Base-by-base conservation (phyloP, 2,888 invertebrate genomes). In the Volucella inanis region DNA sequence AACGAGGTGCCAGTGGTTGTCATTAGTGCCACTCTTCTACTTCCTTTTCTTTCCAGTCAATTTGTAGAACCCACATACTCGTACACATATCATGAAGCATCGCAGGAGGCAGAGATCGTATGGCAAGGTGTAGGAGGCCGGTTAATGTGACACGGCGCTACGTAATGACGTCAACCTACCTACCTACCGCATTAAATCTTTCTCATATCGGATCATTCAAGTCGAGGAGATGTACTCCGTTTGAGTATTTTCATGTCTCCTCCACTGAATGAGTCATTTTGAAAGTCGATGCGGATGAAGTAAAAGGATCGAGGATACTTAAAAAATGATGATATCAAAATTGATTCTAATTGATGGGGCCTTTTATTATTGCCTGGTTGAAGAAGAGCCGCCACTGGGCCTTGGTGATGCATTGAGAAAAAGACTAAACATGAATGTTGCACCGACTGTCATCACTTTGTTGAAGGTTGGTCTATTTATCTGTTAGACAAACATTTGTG, bases 111-210 rank as follows among this genome's bases (percentile, higher is more conserved):
- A 54, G 39, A 52, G 67, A 85, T 76, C 61, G 39, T 47, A 47
- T 61, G 4, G 87, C 79, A 86, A 87, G 87, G 84, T 87, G 87
- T 87, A 87, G 84, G 87, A 87, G 87, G 87, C 82, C 85, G 87
- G 84, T 77, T 87, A 75, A 82, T 75, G 87, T 87, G 87, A 87
- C 87, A 87, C 85, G 87, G 72, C 87, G 77, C 68, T 80, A 78
- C 62, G 65, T 80, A 77, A 77, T 85, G 81, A 85, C 85, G 71
- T 85, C 85, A 85, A 81, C 76, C 72, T 76, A 45, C 71, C 80
- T 85, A 85, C 85, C 85, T 85, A 85, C 85, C 85, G 85, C 85
- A 81, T 77, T 76, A 81, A 85, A 77, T 76, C 76, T 76, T 77
- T 85, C 39, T 59, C 77, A 81, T 31, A 31, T 31, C 31, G 31